Conservation (phyloP, 1,140 invertebrate genomes). For the Drosophila carrolli region DNA sequence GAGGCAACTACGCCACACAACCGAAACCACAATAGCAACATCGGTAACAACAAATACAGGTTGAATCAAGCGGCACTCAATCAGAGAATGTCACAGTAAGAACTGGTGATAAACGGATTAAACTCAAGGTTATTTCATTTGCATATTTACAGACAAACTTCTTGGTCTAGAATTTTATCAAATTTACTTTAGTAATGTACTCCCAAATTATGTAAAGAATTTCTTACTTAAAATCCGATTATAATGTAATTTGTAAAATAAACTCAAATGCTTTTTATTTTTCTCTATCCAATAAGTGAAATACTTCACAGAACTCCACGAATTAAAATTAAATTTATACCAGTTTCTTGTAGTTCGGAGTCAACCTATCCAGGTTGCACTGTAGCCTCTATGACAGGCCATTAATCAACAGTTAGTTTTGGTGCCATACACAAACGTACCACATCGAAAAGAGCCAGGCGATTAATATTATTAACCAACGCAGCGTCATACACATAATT, state of each 20-base stretch:
- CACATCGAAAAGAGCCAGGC: conserved; percentile 20
- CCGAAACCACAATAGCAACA: conserved; percentile 36
- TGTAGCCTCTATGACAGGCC: conserved; percentile 44
- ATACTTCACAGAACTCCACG: background rate
- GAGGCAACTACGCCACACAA: conserved; percentile 58
- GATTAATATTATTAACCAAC: conserved; percentile 53
- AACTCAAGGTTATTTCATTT: background rate
- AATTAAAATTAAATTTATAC: background rate
- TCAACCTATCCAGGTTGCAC: conserved; percentile 3
- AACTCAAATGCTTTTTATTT: background rate
- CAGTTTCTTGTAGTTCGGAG: background rate
- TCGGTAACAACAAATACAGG: conserved; percentile 20
- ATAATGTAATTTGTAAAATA: background rate
- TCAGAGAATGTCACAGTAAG: conserved; percentile 43
- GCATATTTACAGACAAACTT: background rate
- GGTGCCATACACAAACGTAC: conserved; percentile 33
- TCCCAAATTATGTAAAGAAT: no score
- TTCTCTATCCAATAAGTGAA: background rate
- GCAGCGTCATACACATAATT: conserved; percentile 59
- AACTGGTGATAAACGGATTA: background rate
- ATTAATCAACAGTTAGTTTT: conserved; percentile 61
- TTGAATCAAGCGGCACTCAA: conserved; percentile 46
- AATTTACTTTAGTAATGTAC: no score
- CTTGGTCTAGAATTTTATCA: no score
- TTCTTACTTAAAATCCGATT: background rate